Evolutionary conservation across 2,113 vertebrate genomes (phyloP).

Genomic region (Pteropus alecto): DNA sequence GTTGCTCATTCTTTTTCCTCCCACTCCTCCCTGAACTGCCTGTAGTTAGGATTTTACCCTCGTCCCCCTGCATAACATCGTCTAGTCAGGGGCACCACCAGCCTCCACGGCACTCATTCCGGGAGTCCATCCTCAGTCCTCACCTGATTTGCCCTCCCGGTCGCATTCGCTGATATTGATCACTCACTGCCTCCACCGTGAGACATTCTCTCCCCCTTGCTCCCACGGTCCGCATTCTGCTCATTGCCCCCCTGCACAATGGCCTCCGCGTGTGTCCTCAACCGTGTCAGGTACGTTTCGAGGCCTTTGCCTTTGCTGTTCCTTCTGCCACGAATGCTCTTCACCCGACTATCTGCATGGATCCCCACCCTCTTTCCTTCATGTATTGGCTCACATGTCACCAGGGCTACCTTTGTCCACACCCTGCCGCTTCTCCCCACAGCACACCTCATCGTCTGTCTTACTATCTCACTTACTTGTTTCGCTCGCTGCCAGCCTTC

Average conservation of each 20-base stretch:
- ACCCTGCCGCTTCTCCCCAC: not conserved
- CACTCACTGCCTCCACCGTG: not conserved
- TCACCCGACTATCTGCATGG: not conserved
- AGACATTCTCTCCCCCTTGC: not conserved
- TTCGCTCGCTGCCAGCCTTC: not conserved
- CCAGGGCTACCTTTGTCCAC: not conserved
- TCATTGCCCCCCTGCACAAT: not conserved
- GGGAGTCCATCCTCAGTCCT: not conserved
- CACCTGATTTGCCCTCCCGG: not conserved
- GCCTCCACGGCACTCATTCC: not conserved
- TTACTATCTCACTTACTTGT: not conserved
- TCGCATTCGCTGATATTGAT: accelerated
- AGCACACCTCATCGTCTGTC: not conserved
- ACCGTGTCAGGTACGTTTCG: not conserved
- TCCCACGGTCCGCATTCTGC: not conserved
- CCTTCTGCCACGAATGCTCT: not conserved
- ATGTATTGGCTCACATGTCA: not conserved
- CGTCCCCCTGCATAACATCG: not conserved
- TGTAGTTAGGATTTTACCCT: not conserved
- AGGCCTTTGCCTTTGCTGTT: not conserved
- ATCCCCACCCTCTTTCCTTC: not conserved
- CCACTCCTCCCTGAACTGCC: not conserved
- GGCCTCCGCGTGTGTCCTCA: not conserved
- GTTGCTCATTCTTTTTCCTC: not conserved
- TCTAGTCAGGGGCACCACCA: not conserved